Evolutionary conservation across 1,140 invertebrate genomes (phyloP).

Genomic region (Pseudoatta argentina): DNA sequence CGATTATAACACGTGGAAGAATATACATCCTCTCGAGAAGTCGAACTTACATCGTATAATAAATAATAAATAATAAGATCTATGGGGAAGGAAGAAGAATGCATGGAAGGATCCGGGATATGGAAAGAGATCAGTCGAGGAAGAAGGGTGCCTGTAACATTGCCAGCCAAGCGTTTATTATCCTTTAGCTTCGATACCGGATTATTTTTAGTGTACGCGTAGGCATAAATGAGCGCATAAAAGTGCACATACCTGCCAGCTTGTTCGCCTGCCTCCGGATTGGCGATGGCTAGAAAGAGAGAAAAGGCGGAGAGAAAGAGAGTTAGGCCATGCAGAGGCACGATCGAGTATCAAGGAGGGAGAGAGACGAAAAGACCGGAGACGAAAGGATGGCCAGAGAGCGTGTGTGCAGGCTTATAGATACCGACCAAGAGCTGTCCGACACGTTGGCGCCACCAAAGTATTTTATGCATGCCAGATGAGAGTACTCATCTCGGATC

Average conservation of each 20-base stretch:
- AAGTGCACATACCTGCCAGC: conserved; percentile 79
- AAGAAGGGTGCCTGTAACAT: conserved; percentile 52
- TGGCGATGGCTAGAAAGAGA: conserved; percentile 40
- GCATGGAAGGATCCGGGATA: background rate
- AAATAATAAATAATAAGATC: conserved; percentile 28
- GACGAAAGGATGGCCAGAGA: conserved; percentile 32
- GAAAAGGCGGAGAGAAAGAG: conserved; percentile 59
- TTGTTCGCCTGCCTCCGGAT: conserved; percentile 70
- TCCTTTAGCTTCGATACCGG: conserved; percentile 73
- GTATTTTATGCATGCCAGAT: conserved; percentile 78
- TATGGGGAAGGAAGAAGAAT: background rate
- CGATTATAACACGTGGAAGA: conserved; percentile 21
- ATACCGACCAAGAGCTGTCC: conserved; percentile 72
- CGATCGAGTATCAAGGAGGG: conserved; percentile 49
- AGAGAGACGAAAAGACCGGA: conserved; percentile 28
- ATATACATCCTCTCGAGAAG: background rate
- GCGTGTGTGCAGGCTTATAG: conserved; percentile 47
- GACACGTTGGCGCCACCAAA: conserved; percentile 76
- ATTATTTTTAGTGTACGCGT: conserved; percentile 80
- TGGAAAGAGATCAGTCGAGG: conserved; percentile 59
- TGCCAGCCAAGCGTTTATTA: conserved; percentile 65
- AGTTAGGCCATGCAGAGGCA: conserved; percentile 33
- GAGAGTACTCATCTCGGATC: conserved; percentile 75
- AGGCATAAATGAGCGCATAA: conserved; percentile 80
- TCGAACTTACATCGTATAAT: conserved; percentile 31